Evolutionary conservation across 2,888 invertebrate species (phyloP).

Genomic region (Eilema sororculum): DNA sequence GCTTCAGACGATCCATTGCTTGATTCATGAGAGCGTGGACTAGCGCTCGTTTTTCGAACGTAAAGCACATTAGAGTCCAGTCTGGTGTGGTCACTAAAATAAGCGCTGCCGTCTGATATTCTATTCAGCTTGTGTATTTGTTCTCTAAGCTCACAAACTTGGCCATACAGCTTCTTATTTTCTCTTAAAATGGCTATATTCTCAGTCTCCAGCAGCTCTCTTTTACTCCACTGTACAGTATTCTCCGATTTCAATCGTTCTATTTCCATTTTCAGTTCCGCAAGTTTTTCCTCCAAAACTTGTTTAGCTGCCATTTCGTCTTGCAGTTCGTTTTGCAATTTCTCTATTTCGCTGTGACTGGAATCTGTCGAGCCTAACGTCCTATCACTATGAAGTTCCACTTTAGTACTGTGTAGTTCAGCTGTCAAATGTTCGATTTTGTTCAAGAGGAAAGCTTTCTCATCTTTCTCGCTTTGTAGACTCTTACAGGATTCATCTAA

Average conservation of each 20-base stretch:
- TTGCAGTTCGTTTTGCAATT: conserved; percentile 80
- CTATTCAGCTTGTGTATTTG: conserved; percentile 82
- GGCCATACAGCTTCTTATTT: conserved; percentile 92
- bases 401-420: conserved; percentile 76
- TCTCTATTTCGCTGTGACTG: conserved; percentile 81
- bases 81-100: conserved; percentile 62
- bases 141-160: conserved; percentile 81
- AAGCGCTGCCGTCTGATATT: conserved; percentile 79
- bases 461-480: conserved; percentile 79
- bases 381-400: conserved; percentile 76
- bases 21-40: conserved; percentile 80
- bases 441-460: conserved; percentile 74
- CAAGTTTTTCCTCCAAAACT: conserved; percentile 79
- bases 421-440: conserved; percentile 78
- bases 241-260: conserved; percentile 96
- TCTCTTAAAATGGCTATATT: conserved; percentile 95
- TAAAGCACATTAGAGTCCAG: conserved; percentile 78
- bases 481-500: conserved; percentile 77
- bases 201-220: conserved; percentile 96
- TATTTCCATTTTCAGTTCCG: conserved; percentile 87
- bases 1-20: conserved; percentile 81
- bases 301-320: conserved; percentile 83
- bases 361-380: conserved; percentile 82
- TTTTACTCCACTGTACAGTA: conserved; percentile 96
- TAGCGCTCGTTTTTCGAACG: conserved; percentile 75